Conservation (phyloP, 2,888 invertebrate species). For the Neuroscelio doddi region DNA sequence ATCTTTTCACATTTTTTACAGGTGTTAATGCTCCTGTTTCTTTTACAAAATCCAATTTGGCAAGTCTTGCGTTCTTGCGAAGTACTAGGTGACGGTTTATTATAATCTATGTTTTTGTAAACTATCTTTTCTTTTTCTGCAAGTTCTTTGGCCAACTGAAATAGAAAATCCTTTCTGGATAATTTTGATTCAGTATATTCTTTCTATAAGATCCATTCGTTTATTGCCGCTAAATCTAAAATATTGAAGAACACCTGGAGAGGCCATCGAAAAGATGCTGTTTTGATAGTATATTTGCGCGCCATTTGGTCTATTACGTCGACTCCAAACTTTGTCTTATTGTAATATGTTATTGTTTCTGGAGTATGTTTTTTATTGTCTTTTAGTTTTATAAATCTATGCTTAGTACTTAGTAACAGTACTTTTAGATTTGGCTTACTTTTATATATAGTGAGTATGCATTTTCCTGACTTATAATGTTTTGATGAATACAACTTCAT, state of each 20-base stretch:
- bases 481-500: too few species aligned
- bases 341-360: too few species aligned
- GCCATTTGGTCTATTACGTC: too few species aligned
- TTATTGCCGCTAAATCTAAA: constrained; percentile 28
- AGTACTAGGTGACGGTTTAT: constrained; percentile 12
- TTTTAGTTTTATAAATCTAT: too few species aligned
- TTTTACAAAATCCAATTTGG: constrained; percentile 23
- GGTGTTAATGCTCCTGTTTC: constrained; percentile 16
- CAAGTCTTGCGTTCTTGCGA: constrained; percentile 18
- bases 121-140: constrained; percentile 11
- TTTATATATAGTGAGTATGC: too few species aligned
- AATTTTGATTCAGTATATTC: constrained; percentile 13
- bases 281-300: constrained; percentile 19
- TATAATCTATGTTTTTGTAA: constrained; percentile 9
- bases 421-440: too few species aligned
- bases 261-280: constrained; percentile 16
- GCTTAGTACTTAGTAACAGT: too few species aligned
- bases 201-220: constrained; percentile 23
- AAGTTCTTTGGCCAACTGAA: constrained; percentile 24
- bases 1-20: constrained; percentile 13
- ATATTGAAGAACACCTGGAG: constrained; percentile 29
- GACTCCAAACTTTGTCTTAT: too few species aligned
- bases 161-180: constrained; percentile 23
- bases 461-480: too few species aligned
- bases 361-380: too few species aligned